Conservation (phyloP, 2,113 vertebrate species). For the Accipiter virgatus region DNA sequence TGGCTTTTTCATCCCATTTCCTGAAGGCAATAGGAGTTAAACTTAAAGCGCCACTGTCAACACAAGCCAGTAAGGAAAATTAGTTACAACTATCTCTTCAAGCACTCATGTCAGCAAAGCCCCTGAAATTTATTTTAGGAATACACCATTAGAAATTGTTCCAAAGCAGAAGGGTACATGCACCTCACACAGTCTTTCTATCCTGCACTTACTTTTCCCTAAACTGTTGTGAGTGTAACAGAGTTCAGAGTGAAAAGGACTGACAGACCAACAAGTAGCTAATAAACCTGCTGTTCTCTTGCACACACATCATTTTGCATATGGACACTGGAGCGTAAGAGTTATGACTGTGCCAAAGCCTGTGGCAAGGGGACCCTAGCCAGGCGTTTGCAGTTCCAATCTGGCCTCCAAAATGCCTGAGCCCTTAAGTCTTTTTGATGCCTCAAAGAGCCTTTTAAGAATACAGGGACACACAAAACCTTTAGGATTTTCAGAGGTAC, state of each 20-base stretch:
- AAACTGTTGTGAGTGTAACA: background rate
- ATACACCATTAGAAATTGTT: background rate
- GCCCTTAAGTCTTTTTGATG: background rate
- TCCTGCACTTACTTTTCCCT: background rate
- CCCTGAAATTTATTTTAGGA: background rate
- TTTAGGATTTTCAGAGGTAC: background rate
- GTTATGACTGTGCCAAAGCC: background rate
- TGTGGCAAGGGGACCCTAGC: background rate
- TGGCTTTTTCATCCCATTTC: background rate
- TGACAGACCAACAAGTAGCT: background rate
- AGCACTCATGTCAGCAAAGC: background rate
- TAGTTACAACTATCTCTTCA: background rate
- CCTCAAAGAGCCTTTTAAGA: background rate
- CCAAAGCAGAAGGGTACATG: background rate
- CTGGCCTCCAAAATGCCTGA: background rate
- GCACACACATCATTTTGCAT: background rate
- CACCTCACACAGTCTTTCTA: background rate
- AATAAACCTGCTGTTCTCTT: background rate
- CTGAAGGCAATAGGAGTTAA: background rate
- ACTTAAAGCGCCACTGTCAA: background rate
- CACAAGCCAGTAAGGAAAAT: background rate
- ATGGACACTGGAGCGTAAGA: background rate
- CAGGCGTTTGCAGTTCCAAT: background rate
- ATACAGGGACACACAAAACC: background rate
- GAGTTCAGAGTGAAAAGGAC: background rate